phyloP scores from a whole-genome alignment of 1,140 invertebrate species.

The Drosophila bocki region DNA sequence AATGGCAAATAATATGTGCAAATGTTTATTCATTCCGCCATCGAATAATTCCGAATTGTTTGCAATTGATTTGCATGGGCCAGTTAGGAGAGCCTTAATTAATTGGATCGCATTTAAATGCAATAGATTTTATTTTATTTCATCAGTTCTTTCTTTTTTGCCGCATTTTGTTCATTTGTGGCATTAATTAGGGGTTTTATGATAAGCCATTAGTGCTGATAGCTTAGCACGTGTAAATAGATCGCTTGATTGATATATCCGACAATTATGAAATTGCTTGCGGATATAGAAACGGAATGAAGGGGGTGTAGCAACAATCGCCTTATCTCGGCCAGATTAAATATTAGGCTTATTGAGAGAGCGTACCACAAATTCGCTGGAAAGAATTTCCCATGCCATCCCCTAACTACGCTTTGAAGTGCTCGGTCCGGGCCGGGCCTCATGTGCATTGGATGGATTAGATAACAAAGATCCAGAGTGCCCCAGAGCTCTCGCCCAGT shows the following conservation, averaged over 20 bases:
- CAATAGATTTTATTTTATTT: constrained; percentile 24
- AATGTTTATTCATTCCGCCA: constrained; percentile 61
- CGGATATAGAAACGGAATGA: too few relatives aligned
- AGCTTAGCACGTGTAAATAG: constrained; percentile 21
- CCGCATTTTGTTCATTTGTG: constrained; percentile 49
- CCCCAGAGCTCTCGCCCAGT: constrained; percentile 29
- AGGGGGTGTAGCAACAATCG: background rate
- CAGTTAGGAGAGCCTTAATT: constrained; percentile 37
- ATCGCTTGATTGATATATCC: constrained; percentile 11
- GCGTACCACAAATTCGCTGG: constrained; percentile 4
- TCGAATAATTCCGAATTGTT: constrained; percentile 39
- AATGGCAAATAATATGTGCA: constrained; percentile 48
- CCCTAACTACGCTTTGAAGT: constrained; percentile 20
- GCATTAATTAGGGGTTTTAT: constrained; percentile 37
- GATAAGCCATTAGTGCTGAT: constrained; percentile 18
- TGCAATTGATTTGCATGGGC: constrained; percentile 55
- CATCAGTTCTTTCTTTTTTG: constrained; percentile 1
- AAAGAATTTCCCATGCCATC: constrained; percentile 10
- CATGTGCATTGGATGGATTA: constrained; percentile 44
- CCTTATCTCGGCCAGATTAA: constrained; percentile 3
- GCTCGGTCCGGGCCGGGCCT: background rate
- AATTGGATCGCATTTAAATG: constrained; percentile 59
- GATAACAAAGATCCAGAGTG: constrained; percentile 49
- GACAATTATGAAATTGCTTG: background rate
- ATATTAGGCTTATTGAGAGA: constrained; percentile 6